Percentiles rank a stretch among this genome's conserved stretches.
These are phyloP conservation scores for Plutomurus gul DNA, from an alignment of 1,140 invertebrate genomes.

Conservation along the genomic window DNA sequence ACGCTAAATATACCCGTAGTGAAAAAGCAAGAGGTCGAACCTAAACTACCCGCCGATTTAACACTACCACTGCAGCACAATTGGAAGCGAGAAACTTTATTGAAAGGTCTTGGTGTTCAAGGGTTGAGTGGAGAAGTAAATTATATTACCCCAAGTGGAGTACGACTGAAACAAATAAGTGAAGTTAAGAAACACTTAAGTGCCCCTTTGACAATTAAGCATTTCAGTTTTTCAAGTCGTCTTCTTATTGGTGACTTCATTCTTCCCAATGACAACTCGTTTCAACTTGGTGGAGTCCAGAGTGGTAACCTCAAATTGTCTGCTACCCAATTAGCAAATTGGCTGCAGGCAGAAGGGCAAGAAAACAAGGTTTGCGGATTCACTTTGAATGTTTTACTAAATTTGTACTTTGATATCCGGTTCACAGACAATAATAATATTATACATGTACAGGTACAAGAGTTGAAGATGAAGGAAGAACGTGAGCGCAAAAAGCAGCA, in stretches of 20 bases:
- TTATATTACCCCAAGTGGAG: constrained; percentile 38
- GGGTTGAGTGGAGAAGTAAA: constrained; percentile 48
- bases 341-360: constrained; percentile 60
- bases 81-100: constrained; percentile 82
- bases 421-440: neutral
- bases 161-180: constrained; percentile 14
- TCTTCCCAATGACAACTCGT: constrained; percentile 60
- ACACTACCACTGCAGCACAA: constrained; percentile 78
- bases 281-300: constrained; percentile 5
- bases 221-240: constrained; percentile 90
- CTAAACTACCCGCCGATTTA: constrained; percentile 32
- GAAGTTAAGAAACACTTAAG: constrained; percentile 38
- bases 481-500: constrained; percentile 45
- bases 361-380: constrained; percentile 58
- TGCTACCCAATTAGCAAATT: constrained; percentile 49
- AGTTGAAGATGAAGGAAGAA: constrained; percentile 45
- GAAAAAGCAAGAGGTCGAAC: constrained; percentile 38
- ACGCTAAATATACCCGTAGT: constrained; percentile 12
- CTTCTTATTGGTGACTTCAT: constrained; percentile 87
- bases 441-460: constrained; percentile 49
- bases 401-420: neutral
- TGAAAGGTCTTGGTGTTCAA: constrained; percentile 42
- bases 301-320: constrained; percentile 36
- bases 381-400: neutral
- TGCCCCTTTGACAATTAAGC: constrained; percentile 71